phyloP scores from a whole-genome alignment of 2,888 invertebrate genomes.

The Eupithecia vulgata region DNA sequence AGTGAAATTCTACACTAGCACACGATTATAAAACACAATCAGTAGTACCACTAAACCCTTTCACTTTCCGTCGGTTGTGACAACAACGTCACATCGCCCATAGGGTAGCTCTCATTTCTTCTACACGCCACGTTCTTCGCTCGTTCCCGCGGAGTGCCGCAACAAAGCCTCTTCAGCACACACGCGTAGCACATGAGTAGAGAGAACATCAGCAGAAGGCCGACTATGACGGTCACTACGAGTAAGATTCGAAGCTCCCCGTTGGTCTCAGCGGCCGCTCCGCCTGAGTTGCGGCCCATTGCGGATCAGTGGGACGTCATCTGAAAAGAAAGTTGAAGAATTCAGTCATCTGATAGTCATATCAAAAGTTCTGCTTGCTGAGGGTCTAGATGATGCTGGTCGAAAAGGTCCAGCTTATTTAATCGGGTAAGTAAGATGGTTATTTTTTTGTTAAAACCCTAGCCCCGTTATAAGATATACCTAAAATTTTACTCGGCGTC shows the following conservation, averaged over 20 bases:
- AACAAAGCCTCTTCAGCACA: constrained; percentile 86
- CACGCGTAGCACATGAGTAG: constrained; percentile 87
- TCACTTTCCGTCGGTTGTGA: constrained; percentile 86
- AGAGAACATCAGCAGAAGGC: constrained; percentile 84
- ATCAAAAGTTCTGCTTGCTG: neutral
- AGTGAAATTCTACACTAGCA: neutral
- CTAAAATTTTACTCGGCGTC: no score
- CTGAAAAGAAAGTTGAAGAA: constrained; percentile 54
- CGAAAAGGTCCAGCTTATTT: neutral
- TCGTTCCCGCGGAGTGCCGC: constrained; percentile 79
- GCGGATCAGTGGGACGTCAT: constrained; percentile 50
- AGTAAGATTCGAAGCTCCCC: constrained; percentile 84
- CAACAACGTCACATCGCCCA: constrained; percentile 85
- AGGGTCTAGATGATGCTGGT: neutral
- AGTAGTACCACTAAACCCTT: constrained; percentile 61
- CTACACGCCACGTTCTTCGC: constrained; percentile 70
- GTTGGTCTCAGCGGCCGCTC: constrained; percentile 69
- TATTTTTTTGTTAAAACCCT: neutral
- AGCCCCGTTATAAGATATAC: neutral
- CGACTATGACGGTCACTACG: constrained; percentile 84
- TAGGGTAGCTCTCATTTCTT: constrained; percentile 82
- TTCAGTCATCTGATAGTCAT: neutral
- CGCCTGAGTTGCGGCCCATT: constrained; percentile 72
- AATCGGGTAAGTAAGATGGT: neutral
- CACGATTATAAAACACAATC: constrained; percentile 4